These are phyloP conservation scores for Enoplosus armatus DNA, from an alignment of 2,797 vertebrate species.

Conservation along the genomic window DNA sequence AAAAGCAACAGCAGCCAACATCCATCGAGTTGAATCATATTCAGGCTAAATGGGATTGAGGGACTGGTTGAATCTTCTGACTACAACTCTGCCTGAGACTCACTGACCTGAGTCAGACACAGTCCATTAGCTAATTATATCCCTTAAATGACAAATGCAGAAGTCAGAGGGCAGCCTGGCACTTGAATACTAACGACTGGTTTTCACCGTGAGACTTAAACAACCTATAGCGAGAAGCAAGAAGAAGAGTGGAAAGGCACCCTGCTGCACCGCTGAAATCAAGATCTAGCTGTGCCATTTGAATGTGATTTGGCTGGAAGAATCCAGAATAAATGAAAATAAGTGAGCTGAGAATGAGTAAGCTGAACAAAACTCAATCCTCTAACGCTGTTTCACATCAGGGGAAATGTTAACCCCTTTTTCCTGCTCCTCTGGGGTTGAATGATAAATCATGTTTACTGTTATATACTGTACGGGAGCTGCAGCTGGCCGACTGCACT, in stretches of 20 bases:
- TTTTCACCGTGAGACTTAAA: slow-evolving; percentile 50
- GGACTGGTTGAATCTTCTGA: slow-evolving; percentile 57
- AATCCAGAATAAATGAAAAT: slow-evolving; percentile 44
- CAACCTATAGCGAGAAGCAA: neutral
- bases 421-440: neutral
- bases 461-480: neutral
- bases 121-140: slow-evolving; percentile 83
- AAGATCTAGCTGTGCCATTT: slow-evolving; percentile 19
- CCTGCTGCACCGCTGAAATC: slow-evolving; percentile 21
- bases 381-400: slow-evolving; percentile 29
- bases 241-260: neutral
- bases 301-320: slow-evolving; percentile 41
- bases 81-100: slow-evolving; percentile 52
- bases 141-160: slow-evolving; percentile 73
- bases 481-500: slow-evolving; percentile 18
- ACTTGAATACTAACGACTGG: slow-evolving; percentile 73
- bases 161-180: slow-evolving; percentile 54
- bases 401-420: slow-evolving; percentile 17
- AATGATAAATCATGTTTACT: slow-evolving; percentile 38
- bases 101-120: slow-evolving; percentile 65
- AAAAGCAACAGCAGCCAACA: slow-evolving; percentile 47
- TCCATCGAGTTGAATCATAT: slow-evolving; percentile 63
- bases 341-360: slow-evolving; percentile 27
- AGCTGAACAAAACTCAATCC: slow-evolving; percentile 25
- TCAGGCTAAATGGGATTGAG: slow-evolving; percentile 62